phyloP scores from a whole-genome alignment of 2,797 vertebrate species.

The Graptemys geographica region DNA sequence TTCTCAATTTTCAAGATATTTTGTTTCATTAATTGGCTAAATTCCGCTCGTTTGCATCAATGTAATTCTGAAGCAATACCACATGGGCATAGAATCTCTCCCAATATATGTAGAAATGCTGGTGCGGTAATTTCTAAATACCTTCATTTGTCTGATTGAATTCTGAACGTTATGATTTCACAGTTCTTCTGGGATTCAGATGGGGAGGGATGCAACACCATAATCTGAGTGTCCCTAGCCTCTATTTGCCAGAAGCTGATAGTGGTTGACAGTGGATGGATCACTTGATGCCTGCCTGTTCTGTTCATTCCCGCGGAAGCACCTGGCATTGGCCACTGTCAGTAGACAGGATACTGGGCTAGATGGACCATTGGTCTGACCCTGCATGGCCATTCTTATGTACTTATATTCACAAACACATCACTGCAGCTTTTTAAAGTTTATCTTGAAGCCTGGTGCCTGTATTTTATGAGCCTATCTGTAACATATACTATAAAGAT shows the following conservation, averaged over 20 bases:
- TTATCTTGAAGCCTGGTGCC: not conserved
- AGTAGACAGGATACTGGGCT: no score
- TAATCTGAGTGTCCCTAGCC: not conserved
- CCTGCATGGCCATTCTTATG: not conserved
- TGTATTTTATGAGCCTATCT: not conserved
- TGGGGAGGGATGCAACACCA: not conserved
- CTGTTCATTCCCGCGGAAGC: not conserved
- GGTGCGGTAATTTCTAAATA: fast-evolving
- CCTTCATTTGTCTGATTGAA: not conserved
- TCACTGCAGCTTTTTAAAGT: not conserved
- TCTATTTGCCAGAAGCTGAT: not conserved
- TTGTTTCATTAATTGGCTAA: not conserved
- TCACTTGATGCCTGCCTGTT: not conserved
- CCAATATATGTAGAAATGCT: not conserved
- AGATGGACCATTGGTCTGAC: no score
- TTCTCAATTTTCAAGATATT: not conserved
- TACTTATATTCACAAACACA: not conserved
- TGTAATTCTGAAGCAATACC: not conserved
- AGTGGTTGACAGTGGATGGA: not conserved
- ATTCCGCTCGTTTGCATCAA: not conserved
- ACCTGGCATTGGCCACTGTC: no score
- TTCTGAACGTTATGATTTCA: not conserved
- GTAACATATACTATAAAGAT: not conserved
- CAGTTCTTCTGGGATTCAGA: not conserved
- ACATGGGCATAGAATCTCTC: not conserved